A percentile compares a stretch with the other conserved stretches of the same genome.
Evolutionary conservation across 2,113 vertebrate species (phyloP).

Genomic region (Pipa parva): DNA sequence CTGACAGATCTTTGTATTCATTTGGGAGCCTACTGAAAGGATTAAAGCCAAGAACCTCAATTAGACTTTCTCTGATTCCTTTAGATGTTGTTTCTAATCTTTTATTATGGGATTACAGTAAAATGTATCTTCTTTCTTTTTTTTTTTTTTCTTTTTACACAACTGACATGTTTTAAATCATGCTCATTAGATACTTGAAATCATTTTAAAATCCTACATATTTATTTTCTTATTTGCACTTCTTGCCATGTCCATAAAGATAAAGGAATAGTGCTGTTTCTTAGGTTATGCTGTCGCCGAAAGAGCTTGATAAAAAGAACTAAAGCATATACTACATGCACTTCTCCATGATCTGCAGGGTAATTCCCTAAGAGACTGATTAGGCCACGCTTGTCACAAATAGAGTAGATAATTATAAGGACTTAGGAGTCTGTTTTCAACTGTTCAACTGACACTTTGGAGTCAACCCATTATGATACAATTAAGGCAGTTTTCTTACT

Average conservation of each 20-base stretch:
- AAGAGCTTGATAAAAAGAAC: slow-evolving; percentile 70
- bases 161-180: slow-evolving; percentile 46
- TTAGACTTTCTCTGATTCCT: slow-evolving; percentile 80
- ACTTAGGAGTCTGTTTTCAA: slow-evolving; percentile 74
- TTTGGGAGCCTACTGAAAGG: slow-evolving; percentile 68
- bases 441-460: slow-evolving; percentile 72
- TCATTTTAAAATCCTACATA: slow-evolving; percentile 15
- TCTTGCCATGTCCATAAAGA: slow-evolving; percentile 64
- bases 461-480: slow-evolving; percentile 70
- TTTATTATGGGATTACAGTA: slow-evolving; percentile 81
- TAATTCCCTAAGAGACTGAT: slow-evolving; percentile 91
- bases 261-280: slow-evolving; percentile 73
- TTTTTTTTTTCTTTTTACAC: slow-evolving; percentile 56
- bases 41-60: slow-evolving; percentile 82
- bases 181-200: slow-evolving; percentile 36
- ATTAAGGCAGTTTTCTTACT: slow-evolving; percentile 38
- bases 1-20: slow-evolving; percentile 74
- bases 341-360: slow-evolving; percentile 69
- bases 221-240: slow-evolving; percentile 12
- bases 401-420: slow-evolving; percentile 78
- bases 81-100: slow-evolving; percentile 82
- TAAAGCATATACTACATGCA: slow-evolving; percentile 58
- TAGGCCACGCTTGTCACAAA: slow-evolving; percentile 82
- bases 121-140: slow-evolving; percentile 64
- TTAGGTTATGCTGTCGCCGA: slow-evolving; percentile 62